Evolutionary conservation across 2,888 invertebrate species (phyloP), one percentile per base, ranked within the genome.

Genomic region (Cenopis cana): DNA sequence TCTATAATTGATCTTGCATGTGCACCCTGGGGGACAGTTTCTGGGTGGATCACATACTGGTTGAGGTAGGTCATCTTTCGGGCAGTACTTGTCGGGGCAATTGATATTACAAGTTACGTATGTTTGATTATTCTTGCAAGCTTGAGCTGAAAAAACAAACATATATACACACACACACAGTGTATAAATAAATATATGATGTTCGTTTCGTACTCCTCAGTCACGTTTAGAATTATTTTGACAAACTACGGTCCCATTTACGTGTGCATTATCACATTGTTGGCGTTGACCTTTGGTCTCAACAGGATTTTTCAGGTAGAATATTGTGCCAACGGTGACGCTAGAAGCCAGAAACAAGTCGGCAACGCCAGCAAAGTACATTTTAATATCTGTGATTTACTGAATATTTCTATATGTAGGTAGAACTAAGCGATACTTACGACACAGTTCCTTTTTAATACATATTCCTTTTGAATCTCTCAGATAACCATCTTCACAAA

Each of bases 1-100:
- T 59, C 55, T 69, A 38, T 72, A 72, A 66, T 74, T 74, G 33
- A 69, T 64, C 50, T 74, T 74, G 64, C 74, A 74, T n/a, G 41
- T 49, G 38, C 74, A 74, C 9, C 74, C 74, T 11, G 72, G 69
- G 1, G 72, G 62, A 29, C 72, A 72, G 54, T 55, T 4, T 14
- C 57, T 67, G 10, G 74, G 72, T 11, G 69, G 56, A 24, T 72
- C 72, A 50, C 74, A 74, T 8, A 69, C 74, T 6, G 74, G 67
- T 36, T 64, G 59, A 11, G 74, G 72, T 18, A 49, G 52, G 59
- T 74, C 74, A 20, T 72, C 52, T 20, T 54, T n/a, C 11, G 74
- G 72, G 33, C 74, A 74, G 46, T 69, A 59, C 55, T 56, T 52
- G 12, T 74, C 69, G 1, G 67, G 69, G 33, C 74, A 74, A 4